A percentile compares a stretch with the other conserved stretches of the same genome.
Conservation (phyloP, 2,888 invertebrate species). For the Sphecodes monilicornis region DNA sequence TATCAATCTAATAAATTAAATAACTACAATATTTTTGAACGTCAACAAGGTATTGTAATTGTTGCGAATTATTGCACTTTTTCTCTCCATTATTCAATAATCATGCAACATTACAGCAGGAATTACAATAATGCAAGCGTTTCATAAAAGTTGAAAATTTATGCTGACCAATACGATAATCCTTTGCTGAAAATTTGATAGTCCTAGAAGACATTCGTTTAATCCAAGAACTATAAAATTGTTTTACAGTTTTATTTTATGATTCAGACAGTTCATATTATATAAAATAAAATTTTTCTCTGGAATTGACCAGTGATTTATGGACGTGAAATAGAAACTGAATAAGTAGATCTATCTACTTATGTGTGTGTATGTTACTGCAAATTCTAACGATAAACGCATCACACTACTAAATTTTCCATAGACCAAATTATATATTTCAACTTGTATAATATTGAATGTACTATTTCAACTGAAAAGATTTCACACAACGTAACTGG, state of each 20-base stretch:
- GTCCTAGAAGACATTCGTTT: neutral
- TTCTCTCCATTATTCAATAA: slow-evolving; percentile 41
- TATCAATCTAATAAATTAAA: neutral
- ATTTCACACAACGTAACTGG: too few species aligned
- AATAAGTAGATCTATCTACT: neutral
- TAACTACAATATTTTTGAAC: neutral
- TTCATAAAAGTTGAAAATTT: slow-evolving; percentile 38
- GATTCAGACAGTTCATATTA: neutral
- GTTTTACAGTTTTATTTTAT: neutral
- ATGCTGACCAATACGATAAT: slow-evolving; percentile 18
- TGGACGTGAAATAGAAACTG: neutral
- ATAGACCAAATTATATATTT: too few species aligned
- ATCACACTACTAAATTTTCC: too few species aligned
- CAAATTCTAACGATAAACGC: too few species aligned
- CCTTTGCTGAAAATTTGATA: neutral
- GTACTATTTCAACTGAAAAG: too few species aligned
- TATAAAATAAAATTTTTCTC: neutral
- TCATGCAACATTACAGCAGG: slow-evolving; percentile 14
- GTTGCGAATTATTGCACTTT: slow-evolving; percentile 53
- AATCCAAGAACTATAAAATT: neutral
- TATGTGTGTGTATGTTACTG: neutral
- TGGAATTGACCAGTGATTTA: neutral
- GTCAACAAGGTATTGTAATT: neutral
- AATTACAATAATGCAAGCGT: slow-evolving; percentile 36
- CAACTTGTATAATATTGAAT: too few species aligned